Evolutionary conservation across 2,797 vertebrate genomes (phyloP).

Genomic region (Tangara arthus): DNA sequence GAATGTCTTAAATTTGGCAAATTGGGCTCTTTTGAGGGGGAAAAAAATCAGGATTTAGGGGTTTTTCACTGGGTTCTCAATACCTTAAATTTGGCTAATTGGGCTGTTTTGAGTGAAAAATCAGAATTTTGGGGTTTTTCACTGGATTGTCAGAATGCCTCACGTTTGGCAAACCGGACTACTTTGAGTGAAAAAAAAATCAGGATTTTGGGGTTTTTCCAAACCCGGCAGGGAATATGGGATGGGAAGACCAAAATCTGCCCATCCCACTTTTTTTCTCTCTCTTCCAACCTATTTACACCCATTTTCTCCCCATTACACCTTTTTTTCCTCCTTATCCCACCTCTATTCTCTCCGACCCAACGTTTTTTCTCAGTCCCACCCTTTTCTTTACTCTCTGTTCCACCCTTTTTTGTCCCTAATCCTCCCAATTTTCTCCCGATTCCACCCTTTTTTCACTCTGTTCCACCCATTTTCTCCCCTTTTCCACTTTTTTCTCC

Average conservation of each 20-base stretch:
- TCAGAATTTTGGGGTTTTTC: no score
- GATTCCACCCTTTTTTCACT: accelerated
- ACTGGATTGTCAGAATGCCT: no score
- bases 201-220: neutral
- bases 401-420: neutral
- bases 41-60: no score
- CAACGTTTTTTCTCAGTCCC: neutral
- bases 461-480: neutral
- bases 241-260: neutral
- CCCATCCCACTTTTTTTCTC: neutral
- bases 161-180: accelerated
- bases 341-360: neutral
- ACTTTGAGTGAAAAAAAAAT: neutral
- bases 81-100: no score
- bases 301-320: neutral
- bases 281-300: neutral
- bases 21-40: no score
- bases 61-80: no score
- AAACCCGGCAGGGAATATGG: accelerated
- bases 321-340: no score
- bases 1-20: no score
- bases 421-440: neutral
- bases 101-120: no score
- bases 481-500: neutral
- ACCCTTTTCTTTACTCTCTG: no score